Base-by-base conservation (phyloP, 2,113 vertebrate genomes). In the Lampris megalopsis region DNA sequence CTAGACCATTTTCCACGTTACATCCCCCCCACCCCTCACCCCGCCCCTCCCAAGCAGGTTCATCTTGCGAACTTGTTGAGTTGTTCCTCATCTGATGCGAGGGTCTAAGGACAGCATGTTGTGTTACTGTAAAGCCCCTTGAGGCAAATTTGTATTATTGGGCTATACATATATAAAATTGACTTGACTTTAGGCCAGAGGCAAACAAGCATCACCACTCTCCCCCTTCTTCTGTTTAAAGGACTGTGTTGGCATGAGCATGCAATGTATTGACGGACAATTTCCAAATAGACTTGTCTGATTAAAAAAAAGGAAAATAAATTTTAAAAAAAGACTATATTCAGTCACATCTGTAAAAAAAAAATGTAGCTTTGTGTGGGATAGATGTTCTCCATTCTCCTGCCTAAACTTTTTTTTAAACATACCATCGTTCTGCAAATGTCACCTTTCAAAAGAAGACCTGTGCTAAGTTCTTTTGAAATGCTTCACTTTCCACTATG, bases 311-410 rank as follows among this genome's bases (percentile, higher is more conserved):
- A 54, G 45, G 67, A 62, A 47, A 68, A 87, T 78, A 90, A 76
- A 87, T n/a, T n/a, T n/a, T n/a, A n/a, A 78, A 90, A 89, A 79
- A 79, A 73, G 66, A 63, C 67, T 79, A 80, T 88, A 64, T 91
- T 85, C 88, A 88, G 83, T 92, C 83, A 79, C 67, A 83, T 89
- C 56, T 82, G 82, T 80, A 84, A 91, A 90, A 88, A 84, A 88
- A 88, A 86, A 84, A 82, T 70, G 75, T 42, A 87, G 83, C 80
- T 76, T 88, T 79, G 41, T 61, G 53, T n/a, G 5, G 47, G 49
- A 63, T 66, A 88, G 62, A 76, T 78, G 73, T 68, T 38, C 70
- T 50, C 49, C 66, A 45, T 72, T 78, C 71, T 71, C 11, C 73
- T 62, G 45, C 73, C 45, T 24, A 24, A 73, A 78, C 63, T 63